Conservation (phyloP, 2,113 vertebrate genomes). For the Macrotis lagotis region DNA sequence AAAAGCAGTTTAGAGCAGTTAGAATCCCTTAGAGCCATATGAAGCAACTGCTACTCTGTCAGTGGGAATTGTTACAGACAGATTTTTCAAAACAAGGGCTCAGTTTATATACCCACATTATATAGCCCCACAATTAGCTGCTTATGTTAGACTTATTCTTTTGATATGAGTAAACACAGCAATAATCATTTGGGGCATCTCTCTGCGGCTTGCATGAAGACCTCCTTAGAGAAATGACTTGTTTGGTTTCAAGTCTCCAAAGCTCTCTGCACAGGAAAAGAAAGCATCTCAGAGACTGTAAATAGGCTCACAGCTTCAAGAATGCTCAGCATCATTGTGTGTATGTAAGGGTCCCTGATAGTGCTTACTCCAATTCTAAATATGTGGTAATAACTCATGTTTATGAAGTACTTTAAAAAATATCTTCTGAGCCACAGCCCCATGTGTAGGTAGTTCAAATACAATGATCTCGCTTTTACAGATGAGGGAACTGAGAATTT, state of each 20-base stretch:
- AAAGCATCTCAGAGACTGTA: background rate
- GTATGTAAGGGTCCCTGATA: background rate
- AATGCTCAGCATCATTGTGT: background rate
- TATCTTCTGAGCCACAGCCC: background rate
- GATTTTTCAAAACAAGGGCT: slow-evolving; percentile 1
- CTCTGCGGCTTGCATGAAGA: background rate
- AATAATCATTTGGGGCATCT: background rate
- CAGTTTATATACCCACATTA: background rate
- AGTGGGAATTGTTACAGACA: background rate
- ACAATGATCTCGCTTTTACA: background rate
- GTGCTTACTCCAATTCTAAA: background rate
- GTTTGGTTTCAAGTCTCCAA: background rate
- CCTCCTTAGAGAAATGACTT: background rate
- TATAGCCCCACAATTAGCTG: background rate
- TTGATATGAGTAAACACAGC: background rate
- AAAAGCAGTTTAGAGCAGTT: background rate
- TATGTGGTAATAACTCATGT: background rate
- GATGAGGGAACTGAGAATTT: background rate
- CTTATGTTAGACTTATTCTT: background rate
- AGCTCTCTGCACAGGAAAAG: background rate
- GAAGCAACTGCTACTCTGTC: slow-evolving; percentile 11
- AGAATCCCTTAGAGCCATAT: background rate
- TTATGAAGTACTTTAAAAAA: background rate
- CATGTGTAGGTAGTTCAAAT: background rate
- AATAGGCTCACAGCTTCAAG: background rate